These are phyloP conservation scores for Micropterix aruncella DNA, from an alignment of 2,888 invertebrate genomes.

Conservation along the genomic window DNA sequence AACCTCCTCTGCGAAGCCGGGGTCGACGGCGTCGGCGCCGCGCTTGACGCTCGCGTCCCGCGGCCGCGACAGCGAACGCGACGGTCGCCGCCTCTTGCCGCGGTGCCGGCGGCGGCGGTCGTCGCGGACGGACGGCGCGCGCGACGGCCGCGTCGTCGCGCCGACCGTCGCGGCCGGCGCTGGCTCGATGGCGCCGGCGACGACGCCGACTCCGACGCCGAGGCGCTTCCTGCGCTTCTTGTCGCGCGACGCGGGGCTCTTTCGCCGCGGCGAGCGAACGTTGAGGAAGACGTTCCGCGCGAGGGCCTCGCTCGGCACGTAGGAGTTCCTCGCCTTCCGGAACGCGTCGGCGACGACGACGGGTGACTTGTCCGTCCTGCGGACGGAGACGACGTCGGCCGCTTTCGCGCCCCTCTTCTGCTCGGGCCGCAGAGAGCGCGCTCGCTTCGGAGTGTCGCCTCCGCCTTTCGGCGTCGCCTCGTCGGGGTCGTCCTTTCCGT, in stretches of 20 bases:
- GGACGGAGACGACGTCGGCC: conserved; percentile 17
- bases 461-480: conserved; percentile 3
- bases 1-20: conserved; percentile 35
- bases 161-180: conserved; percentile 31
- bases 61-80: conserved; percentile 31
- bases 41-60: conserved; percentile 48
- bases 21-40: conserved; percentile 44
- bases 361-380: conserved; percentile 23
- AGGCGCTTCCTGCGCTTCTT: conserved; percentile 43
- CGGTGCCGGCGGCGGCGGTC: conserved; percentile 33
- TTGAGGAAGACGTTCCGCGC: conserved; percentile 34
- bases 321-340: conserved; percentile 31
- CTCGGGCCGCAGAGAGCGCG: conserved; percentile 15
- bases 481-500: conserved; percentile 8
- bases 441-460: conserved; percentile 17
- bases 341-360: conserved; percentile 28
- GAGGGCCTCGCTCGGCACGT: conserved; percentile 31
- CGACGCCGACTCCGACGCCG: conserved; percentile 33
- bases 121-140: conserved; percentile 31
- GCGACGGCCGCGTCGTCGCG: conserved; percentile 28
- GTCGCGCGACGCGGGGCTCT: conserved; percentile 18
- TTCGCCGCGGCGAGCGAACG: conserved; percentile 30
- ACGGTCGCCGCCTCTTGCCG: conserved; percentile 32
- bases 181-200: conserved; percentile 33
- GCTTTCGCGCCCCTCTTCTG: conserved; percentile 14